Conservation (phyloP, 2,113 vertebrate genomes). For the Mormyrus lacerda region DNA sequence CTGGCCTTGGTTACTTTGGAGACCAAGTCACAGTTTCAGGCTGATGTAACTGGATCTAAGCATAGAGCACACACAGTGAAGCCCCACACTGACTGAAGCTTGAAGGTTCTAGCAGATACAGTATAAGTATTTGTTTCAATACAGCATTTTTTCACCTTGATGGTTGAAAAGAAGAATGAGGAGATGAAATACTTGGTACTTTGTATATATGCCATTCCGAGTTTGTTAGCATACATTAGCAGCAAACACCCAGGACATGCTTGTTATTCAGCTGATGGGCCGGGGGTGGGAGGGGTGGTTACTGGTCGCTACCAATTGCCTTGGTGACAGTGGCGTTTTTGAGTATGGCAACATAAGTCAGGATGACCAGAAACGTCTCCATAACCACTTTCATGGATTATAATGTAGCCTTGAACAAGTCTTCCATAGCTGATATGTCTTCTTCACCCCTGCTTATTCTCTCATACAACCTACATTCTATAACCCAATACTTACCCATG, state of each 20-base stretch:
- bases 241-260: not conserved
- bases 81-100: not conserved
- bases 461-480: not conserved
- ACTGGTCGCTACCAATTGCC: not conserved
- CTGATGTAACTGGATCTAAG: not conserved
- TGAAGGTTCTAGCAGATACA: not conserved
- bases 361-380: not conserved
- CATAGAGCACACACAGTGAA: not conserved
- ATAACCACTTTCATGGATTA: not conserved
- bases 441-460: not conserved
- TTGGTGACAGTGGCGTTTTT: not conserved
- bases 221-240: not conserved
- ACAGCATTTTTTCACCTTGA: not conserved
- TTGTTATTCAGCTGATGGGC: not conserved
- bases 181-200: not conserved
- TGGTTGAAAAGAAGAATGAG: not conserved
- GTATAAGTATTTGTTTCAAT: not conserved
- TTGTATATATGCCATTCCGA: not conserved
- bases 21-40: not conserved
- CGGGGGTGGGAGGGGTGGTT: no score
- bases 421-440: not conserved
- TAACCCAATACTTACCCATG: not conserved
- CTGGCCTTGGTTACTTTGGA: constrained; percentile 2
- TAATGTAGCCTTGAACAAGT: not conserved
- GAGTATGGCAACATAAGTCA: not conserved